A percentile compares a stretch with the other conserved stretches of the same genome.
Conservation (phyloP, 1,140 invertebrate genomes). For the Drosophila neocordata region DNA sequence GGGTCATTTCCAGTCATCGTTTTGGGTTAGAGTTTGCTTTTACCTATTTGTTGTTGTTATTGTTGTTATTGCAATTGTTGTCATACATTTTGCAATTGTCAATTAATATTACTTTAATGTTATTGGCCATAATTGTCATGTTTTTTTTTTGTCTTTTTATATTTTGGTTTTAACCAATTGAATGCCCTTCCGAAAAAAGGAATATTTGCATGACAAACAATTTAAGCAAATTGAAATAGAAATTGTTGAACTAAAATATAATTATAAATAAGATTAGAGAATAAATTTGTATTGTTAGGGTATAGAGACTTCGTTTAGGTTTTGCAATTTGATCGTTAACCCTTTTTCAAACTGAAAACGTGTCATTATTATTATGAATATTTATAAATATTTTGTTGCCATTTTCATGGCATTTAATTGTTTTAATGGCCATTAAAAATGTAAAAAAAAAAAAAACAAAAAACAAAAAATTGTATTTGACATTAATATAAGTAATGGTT, state of each 20-base stretch:
- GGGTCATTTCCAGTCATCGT: constrained; percentile 6
- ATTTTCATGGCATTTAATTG: constrained; percentile 72
- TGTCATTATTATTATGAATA: constrained; percentile 62
- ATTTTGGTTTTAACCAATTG: background rate
- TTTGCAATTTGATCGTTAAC: background rate
- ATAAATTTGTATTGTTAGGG: background rate
- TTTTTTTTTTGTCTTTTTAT: constrained; percentile 18
- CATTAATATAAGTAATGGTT: constrained; percentile 67
- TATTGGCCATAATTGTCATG: constrained; percentile 67
- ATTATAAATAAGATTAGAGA: too few relatives aligned
- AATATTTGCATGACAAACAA: too few relatives aligned
- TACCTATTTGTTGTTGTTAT: constrained; percentile 4
- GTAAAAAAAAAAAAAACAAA: constrained; percentile 10
- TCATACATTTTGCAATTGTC: constrained; percentile 44
- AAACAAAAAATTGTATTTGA: constrained; percentile 40
- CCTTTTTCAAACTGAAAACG: constrained; percentile 47
- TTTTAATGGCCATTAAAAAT: constrained; percentile 72
- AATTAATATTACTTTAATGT: constrained; percentile 65
- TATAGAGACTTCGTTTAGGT: background rate
- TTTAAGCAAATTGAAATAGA: too few relatives aligned
- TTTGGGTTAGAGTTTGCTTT: background rate
- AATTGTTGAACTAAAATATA: too few relatives aligned
- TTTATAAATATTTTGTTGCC: constrained; percentile 37
- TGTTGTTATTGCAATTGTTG: constrained; percentile 27
- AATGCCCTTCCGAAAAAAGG: background rate